Percentiles rank a stretch among this genome's conserved stretches.
Evolutionary conservation across 1,140 invertebrate species (phyloP).

Genomic region (Copidosoma floridanum): DNA sequence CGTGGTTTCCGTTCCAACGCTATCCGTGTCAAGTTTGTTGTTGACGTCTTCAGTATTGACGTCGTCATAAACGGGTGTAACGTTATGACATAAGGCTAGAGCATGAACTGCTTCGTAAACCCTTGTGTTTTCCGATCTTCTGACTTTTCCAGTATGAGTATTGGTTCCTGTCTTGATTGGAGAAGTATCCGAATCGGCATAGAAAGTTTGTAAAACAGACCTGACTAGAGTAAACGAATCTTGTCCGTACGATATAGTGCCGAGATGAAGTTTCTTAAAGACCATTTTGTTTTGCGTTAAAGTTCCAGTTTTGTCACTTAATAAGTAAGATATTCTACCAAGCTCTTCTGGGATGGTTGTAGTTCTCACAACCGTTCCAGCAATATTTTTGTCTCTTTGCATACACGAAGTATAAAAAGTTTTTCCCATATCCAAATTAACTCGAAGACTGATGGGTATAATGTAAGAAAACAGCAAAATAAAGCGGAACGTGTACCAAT

Average conservation of each 20-base stretch:
- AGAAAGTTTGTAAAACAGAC: slow-evolving; percentile 54
- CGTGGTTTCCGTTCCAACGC: slow-evolving; percentile 50
- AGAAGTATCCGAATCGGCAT: slow-evolving; percentile 38
- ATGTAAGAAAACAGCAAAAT: slow-evolving; percentile 98
- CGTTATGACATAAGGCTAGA: slow-evolving; percentile 96
- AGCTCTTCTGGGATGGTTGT: slow-evolving; percentile 98
- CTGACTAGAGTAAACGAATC: slow-evolving; percentile 83
- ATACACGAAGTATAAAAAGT: slow-evolving; percentile 97
- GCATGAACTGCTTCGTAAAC: slow-evolving; percentile 91
- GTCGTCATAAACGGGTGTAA: slow-evolving; percentile 92
- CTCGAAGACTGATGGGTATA: slow-evolving; percentile 96
- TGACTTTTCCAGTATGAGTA: slow-evolving; percentile 56
- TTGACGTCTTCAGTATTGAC: slow-evolving; percentile 29
- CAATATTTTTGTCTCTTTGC: slow-evolving; percentile 88
- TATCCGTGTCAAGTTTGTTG: slow-evolving; percentile 34
- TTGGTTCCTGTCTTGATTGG: slow-evolving; percentile 36
- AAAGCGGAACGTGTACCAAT: slow-evolving; percentile 94
- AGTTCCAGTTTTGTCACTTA: slow-evolving; percentile 98
- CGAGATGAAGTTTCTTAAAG: slow-evolving; percentile 91
- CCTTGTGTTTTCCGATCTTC: slow-evolving; percentile 71
- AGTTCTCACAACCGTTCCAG: slow-evolving; percentile 94
- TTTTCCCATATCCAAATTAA: slow-evolving; percentile 99
- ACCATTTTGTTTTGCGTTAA: slow-evolving; percentile 99
- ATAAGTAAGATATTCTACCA: slow-evolving; percentile 91
- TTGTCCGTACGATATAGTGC: slow-evolving; percentile 81